These are phyloP conservation scores for Alectoris magna DNA, from an alignment of 2,797 vertebrate genomes.

Conservation along the genomic window DNA sequence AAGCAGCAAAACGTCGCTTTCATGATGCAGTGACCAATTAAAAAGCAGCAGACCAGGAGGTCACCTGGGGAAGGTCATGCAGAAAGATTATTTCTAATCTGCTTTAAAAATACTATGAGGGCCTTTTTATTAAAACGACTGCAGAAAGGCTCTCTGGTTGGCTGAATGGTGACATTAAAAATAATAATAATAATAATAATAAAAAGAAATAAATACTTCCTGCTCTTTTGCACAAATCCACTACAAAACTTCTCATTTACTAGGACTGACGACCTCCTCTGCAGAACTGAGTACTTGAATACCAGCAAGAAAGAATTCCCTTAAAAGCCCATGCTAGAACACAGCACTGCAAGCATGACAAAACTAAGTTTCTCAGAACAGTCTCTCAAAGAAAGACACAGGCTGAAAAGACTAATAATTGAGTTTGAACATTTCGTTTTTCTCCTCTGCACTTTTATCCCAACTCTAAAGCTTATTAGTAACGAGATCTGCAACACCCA, in stretches of 20 bases:
- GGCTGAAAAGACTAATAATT: background rate
- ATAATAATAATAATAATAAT: too few relatives aligned
- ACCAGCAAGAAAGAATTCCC: background rate
- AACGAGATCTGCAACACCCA: background rate
- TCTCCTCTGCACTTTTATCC: background rate
- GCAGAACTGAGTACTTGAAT: background rate
- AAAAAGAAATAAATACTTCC: background rate
- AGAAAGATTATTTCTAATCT: conserved; percentile 75
- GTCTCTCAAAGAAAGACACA: background rate
- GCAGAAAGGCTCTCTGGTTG: conserved; percentile 26
- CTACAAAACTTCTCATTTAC: background rate
- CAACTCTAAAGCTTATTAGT: background rate
- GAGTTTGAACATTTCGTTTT: background rate
- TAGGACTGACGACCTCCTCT: background rate
- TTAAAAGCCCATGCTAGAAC: background rate
- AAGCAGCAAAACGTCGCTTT: background rate
- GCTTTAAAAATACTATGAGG: conserved; percentile 75
- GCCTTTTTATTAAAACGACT: conserved; percentile 52
- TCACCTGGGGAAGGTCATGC: conserved; percentile 40
- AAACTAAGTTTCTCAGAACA: background rate
- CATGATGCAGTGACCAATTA: background rate
- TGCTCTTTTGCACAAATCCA: background rate
- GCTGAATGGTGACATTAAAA: background rate
- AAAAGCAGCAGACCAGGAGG: conserved; percentile 35
- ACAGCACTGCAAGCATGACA: background rate